Evolutionary conservation across 2,888 invertebrate genomes (phyloP).

Genomic region (Diogma glabrata): DNA sequence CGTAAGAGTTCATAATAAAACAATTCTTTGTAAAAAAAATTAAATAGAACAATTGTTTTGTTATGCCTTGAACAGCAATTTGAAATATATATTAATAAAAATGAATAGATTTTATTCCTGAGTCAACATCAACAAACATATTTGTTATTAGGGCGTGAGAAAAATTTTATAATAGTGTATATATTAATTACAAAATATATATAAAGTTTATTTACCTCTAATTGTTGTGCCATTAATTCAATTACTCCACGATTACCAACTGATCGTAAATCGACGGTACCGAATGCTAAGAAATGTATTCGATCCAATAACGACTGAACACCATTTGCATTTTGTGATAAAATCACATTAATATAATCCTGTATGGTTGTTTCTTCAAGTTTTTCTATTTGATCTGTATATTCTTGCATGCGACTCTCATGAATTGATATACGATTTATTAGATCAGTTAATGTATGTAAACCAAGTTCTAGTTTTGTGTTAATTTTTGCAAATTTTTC

Average conservation of each 20-base stretch:
- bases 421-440: slow-evolving; percentile 46
- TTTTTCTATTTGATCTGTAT: slow-evolving; percentile 40
- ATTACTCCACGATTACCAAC: slow-evolving; percentile 39
- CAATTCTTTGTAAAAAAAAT: too few relatives aligned
- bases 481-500: slow-evolving; percentile 28
- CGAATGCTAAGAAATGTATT: slow-evolving; percentile 47
- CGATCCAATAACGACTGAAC: slow-evolving; percentile 53
- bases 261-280: slow-evolving; percentile 38
- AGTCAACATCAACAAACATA: too few relatives aligned
- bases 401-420: slow-evolving; percentile 47
- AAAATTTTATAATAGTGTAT: too few relatives aligned
- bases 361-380: slow-evolving; percentile 54
- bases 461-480: slow-evolving; percentile 44
- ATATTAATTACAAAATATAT: too few relatives aligned
- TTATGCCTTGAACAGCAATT: too few relatives aligned
- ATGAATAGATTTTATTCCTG: too few relatives aligned
- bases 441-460: slow-evolving; percentile 50
- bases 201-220: slow-evolving; percentile 19
- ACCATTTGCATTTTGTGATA: slow-evolving; percentile 53
- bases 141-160: too few relatives aligned
- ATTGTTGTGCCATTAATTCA: slow-evolving; percentile 27
- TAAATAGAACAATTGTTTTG: too few relatives aligned
- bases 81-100: too few relatives aligned
- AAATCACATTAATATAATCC: slow-evolving; percentile 57
- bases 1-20: too few relatives aligned